These are phyloP conservation scores for Brachionus calyciflorus DNA, from an alignment of 1,140 invertebrate genomes.

Conservation along the genomic window DNA sequence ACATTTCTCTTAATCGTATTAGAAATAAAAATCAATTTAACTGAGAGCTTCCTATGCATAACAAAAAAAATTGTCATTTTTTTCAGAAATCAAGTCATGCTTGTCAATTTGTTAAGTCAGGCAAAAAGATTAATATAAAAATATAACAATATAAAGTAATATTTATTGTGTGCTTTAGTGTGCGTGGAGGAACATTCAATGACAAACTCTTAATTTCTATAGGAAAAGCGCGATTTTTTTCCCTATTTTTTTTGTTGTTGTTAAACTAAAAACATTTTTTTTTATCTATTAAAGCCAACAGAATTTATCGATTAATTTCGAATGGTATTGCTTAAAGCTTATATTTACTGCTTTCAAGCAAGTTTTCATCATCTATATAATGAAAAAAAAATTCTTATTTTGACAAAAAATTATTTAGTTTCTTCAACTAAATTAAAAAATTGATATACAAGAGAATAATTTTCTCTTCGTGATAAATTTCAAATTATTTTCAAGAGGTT, in stretches of 20 bases:
- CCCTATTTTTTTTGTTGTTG: not conserved
- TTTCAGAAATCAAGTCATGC: conserved; percentile 19
- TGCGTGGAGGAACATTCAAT: conserved; percentile 17
- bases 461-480: no score
- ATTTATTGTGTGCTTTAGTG: conserved; percentile 5
- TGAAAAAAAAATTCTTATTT: conserved; percentile 4
- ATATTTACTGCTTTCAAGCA: not conserved
- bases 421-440: not conserved
- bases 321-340: not conserved
- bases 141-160: no score
- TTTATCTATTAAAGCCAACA: not conserved
- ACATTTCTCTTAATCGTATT: no score
- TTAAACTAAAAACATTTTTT: conserved; percentile 38
- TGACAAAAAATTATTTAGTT: not conserved
- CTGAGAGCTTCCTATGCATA: conserved; percentile 1
- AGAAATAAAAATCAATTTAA: not conserved
- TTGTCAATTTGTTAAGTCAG: conserved; percentile 37
- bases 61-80: conserved; percentile 27
- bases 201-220: not conserved
- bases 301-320: conserved; percentile 28
- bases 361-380: not conserved
- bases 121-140: not conserved
- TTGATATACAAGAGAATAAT: no score
- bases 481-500: no score
- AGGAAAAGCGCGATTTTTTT: not conserved